A percentile compares a stretch with the other conserved stretches of the same genome.
Evolutionary conservation across 2,797 vertebrate species (phyloP).

Genomic region (Melanotaenia parkinsoni): DNA sequence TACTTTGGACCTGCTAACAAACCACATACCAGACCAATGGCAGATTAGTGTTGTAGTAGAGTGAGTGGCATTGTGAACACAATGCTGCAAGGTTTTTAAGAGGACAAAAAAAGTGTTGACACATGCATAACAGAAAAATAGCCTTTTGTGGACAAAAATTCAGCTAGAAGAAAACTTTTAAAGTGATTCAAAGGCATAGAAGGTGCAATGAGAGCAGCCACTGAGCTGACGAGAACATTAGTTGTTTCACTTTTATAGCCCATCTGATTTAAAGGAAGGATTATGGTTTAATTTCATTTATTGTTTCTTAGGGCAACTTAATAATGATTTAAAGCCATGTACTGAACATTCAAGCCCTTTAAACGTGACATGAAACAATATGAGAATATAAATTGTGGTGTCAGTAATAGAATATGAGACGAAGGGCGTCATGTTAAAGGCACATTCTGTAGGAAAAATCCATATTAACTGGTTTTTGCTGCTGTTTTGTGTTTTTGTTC

Average conservation of each 20-base stretch:
- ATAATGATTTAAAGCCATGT: constrained; percentile 13
- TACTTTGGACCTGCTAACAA: constrained; percentile 61
- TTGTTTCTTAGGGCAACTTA: background rate
- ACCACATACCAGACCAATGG: constrained; percentile 54
- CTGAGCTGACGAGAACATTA: constrained; percentile 21
- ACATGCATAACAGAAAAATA: constrained; percentile 30
- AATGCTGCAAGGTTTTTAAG: constrained; percentile 23
- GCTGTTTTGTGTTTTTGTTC: background rate
- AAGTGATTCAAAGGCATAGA: constrained; percentile 13
- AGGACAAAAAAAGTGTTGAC: constrained; percentile 26
- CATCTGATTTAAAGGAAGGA: constrained; percentile 2
- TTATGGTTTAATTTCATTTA: background rate
- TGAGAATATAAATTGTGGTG: background rate
- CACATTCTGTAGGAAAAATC: background rate
- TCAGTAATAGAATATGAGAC: background rate
- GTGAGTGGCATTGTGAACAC: constrained; percentile 24
- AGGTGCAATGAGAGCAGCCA: background rate
- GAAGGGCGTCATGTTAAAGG: background rate
- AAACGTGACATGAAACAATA: background rate
- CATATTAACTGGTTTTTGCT: background rate
- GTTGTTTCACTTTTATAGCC: constrained; percentile 6
- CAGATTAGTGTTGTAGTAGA: constrained; percentile 61
- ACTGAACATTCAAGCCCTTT: constrained; percentile 1
- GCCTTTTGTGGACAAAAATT: constrained; percentile 23
- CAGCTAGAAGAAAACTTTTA: constrained; percentile 17